Evolutionary conservation across 2,113 vertebrate genomes (phyloP).

Genomic region (Perccottus glenii): DNA sequence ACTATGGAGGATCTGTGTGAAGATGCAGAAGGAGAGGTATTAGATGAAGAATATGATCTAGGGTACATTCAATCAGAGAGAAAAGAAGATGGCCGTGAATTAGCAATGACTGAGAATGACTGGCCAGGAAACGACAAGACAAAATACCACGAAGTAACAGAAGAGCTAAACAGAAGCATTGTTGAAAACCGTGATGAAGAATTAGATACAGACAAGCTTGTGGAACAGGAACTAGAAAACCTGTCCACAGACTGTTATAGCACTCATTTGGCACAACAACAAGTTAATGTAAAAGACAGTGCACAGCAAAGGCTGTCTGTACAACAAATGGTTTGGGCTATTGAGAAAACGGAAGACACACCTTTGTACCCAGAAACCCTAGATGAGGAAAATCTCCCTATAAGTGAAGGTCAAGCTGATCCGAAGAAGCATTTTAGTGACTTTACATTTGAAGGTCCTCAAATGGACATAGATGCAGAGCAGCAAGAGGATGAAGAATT

Average conservation of each 20-base stretch:
- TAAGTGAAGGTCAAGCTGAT: not conserved
- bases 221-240: slow-evolving; percentile 63
- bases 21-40: slow-evolving; percentile 62
- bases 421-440: not conserved
- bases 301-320: not conserved
- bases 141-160: not conserved
- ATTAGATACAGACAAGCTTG: slow-evolving; percentile 54
- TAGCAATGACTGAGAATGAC: not conserved
- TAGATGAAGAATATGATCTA: slow-evolving; percentile 55
- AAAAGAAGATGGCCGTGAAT: slow-evolving; percentile 1
- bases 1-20: slow-evolving; percentile 81
- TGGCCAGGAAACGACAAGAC: slow-evolving; percentile 14
- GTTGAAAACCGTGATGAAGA: slow-evolving; percentile 50
- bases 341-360: not conserved
- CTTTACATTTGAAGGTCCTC: not conserved
- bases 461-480: slow-evolving; percentile 6
- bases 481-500: slow-evolving; percentile 6
- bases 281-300: slow-evolving; percentile 23
- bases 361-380: not conserved
- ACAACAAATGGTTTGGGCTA: not conserved
- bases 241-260: slow-evolving; percentile 44
- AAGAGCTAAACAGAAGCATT: slow-evolving; percentile 23
- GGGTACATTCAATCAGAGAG: slow-evolving; percentile 33
- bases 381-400: not conserved
- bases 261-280: slow-evolving; percentile 42